Evolutionary conservation across 1,140 invertebrate species (phyloP), one percentile per base, ranked within the genome.

Genomic region (Drosophila setifemur): DNA sequence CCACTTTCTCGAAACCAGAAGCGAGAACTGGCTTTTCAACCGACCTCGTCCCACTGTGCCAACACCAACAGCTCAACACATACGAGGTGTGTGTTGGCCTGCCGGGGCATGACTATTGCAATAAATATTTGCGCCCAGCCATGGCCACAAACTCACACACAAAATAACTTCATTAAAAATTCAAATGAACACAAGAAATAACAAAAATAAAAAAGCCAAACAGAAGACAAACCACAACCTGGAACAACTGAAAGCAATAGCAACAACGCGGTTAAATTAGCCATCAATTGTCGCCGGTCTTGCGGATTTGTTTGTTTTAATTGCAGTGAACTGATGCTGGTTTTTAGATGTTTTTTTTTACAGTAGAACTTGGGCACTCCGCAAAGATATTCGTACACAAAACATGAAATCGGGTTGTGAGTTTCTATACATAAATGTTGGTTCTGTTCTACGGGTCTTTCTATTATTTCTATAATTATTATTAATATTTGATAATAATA

Each of bases 131-230:
- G 79, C 58, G 79, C 50, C 53, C 78, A 42, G 79, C 76, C 70
- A 54, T 74, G 70, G 64, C 74, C 79, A 68, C 44, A 72, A 57
- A 53, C 37, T 33, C 55, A 47, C 67, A 47, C 67, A 53, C 74
- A 72, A 83, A 73, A 83, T 85, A 63, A 61, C 78, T 83, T 83
- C 79, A 83, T 83, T 83, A 85, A 79, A 83, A 85, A 83, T 83
- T 85, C 74, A 83, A 78, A 83, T 74, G 61, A 83, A 85, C 50
- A 60, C n/a, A 50, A 43, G 50, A 53, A 37, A 33, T 2, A 8
- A 63, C 42, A 5, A 23, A 33, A 53, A 37, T 16, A 33, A 21
- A 0, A 42, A 28, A 26, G 53, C 35, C 40, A 40, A 16, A 77
- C 44, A 73, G 60, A 75, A 68, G 60, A 8, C 33, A 12, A 8